These are phyloP conservation scores for Lomographa bimaculata DNA, from an alignment of 2,888 invertebrate genomes.

Conservation along the genomic window DNA sequence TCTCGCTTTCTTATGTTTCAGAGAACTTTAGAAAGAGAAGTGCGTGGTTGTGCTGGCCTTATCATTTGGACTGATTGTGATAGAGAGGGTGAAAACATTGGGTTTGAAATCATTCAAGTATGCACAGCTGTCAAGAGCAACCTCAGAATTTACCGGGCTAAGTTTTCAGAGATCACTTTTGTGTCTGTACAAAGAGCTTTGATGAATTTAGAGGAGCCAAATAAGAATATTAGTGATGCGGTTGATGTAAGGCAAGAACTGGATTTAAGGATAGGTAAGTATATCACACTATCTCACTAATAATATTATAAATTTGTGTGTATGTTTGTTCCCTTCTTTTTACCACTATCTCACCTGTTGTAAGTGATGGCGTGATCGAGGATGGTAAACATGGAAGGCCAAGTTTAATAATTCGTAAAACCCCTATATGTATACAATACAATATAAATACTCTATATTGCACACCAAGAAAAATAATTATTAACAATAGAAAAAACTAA, in stretches of 20 bases:
- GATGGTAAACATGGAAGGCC: too few species aligned
- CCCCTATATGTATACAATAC: too few species aligned
- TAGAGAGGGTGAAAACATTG: slow-evolving; percentile 99
- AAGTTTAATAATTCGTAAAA: too few species aligned
- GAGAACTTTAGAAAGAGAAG: slow-evolving; percentile 88
- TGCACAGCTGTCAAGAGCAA: slow-evolving; percentile 91
- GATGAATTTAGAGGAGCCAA: slow-evolving; percentile 89
- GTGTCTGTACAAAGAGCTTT: slow-evolving; percentile 92
- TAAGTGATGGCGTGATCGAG: too few species aligned
- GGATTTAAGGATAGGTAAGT: slow-evolving; percentile 94
- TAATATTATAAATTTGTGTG: too few species aligned
- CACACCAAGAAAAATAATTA: too few species aligned
- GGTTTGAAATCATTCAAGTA: slow-evolving; percentile 97
- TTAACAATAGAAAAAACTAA: too few species aligned
- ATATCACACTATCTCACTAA: too few species aligned
- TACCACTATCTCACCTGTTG: too few species aligned
- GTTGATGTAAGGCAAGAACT: slow-evolving; percentile 96
- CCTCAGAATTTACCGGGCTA: slow-evolving; percentile 90
- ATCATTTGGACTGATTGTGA: slow-evolving; percentile 99
- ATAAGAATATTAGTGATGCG: slow-evolving; percentile 93
- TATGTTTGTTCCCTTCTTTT: too few species aligned
- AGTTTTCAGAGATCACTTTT: slow-evolving; percentile 98
- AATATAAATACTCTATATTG: too few species aligned
- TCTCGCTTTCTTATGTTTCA: slow-evolving; percentile 62
- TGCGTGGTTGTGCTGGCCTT: slow-evolving; percentile 86